Evolutionary conservation across 2,797 vertebrate genomes (phyloP), one percentile per base, ranked within the genome.

Genomic region (Sebastes goodei): DNA sequence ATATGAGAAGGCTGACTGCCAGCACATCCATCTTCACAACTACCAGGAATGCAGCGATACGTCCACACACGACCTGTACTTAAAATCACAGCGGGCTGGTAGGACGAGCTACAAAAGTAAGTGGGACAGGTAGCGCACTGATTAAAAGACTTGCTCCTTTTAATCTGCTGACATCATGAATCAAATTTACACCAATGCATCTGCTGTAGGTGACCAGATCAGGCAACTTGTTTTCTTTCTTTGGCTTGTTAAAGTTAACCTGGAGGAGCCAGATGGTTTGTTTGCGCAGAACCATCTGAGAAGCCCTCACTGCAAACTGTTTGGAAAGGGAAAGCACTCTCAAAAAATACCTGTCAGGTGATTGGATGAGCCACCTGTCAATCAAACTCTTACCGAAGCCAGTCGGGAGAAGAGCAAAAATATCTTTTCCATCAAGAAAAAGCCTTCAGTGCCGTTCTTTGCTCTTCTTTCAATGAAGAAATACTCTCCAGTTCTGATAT

Each of bases 21-120:
- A 95, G 89, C 88, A 88, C 88, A 91, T 93, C 88, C 84, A 92
- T 94, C 94, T 93, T 85, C 85, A 83, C 84, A 87, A 63, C 66
- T 67, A 91, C 83, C 67, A 91, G 92, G 93, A 94, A 94, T 92
- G 90, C 85, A 81, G 87, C 5, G 70, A 91, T 92, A 81, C n/a
- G 87, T 89, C 81, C 76, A 67, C 86, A 91, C 87, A 93, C 0
- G 85, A 94, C 55, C 72, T 61, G 53, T 9, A 20, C 68, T 38
- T 38, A 14, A 2, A 73, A 52, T 52, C 49, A 17, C 62, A 32
- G 53, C 30, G 14, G 83, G 66, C 71, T 71, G 73, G 15, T 71
- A 25, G 74, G 78, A 74, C 15, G 62, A 63, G 29, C 78, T 80
- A 9, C 52, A 63, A 7, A 61, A 76, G 20, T 35, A 76, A 46